Conservation (phyloP, 2,888 invertebrate genomes). For the Microdon myrmicae region DNA sequence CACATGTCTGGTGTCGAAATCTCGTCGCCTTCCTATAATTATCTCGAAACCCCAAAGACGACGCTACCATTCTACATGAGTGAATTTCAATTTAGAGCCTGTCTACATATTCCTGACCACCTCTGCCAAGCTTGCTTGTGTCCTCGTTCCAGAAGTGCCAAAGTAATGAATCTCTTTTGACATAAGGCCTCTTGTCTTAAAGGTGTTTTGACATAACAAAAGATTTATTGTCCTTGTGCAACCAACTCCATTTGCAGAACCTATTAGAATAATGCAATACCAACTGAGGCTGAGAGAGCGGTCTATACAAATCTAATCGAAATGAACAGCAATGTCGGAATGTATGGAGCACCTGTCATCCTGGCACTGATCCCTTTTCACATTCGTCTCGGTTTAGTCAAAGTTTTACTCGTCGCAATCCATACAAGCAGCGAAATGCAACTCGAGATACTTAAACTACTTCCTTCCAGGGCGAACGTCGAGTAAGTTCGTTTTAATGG, state of each 20-base stretch:
- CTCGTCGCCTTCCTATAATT: too few relatives aligned
- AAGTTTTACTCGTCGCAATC: constrained; percentile 19
- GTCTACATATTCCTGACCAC: too few relatives aligned
- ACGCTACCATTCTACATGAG: too few relatives aligned
- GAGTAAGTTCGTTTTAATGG: constrained; percentile 38
- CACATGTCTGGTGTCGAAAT: too few relatives aligned
- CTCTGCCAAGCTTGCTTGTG: too few relatives aligned
- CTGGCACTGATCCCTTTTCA: constrained; percentile 15
- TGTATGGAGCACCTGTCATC: constrained; percentile 13
- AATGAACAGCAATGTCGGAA: constrained; percentile 14
- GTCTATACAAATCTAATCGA: constrained; percentile 31
- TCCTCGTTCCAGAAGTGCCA: constrained; percentile 38
- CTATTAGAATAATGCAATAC: constrained; percentile 49
- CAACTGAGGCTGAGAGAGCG: constrained; percentile 4
- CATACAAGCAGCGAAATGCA: constrained; percentile 28
- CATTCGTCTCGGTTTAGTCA: constrained; percentile 10
- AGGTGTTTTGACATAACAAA: constrained; percentile 47
- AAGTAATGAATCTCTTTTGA: constrained; percentile 50
- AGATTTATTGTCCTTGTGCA: constrained; percentile 38
- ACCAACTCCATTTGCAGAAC: constrained; percentile 45
- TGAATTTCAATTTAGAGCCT: too few relatives aligned
- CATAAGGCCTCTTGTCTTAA: constrained; percentile 29
- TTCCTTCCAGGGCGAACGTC: not conserved
- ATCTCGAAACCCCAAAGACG: too few relatives aligned
- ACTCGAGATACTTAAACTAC: constrained; percentile 22